phyloP scores from a whole-genome alignment of 2,888 invertebrate species.

The Biston betularia region DNA sequence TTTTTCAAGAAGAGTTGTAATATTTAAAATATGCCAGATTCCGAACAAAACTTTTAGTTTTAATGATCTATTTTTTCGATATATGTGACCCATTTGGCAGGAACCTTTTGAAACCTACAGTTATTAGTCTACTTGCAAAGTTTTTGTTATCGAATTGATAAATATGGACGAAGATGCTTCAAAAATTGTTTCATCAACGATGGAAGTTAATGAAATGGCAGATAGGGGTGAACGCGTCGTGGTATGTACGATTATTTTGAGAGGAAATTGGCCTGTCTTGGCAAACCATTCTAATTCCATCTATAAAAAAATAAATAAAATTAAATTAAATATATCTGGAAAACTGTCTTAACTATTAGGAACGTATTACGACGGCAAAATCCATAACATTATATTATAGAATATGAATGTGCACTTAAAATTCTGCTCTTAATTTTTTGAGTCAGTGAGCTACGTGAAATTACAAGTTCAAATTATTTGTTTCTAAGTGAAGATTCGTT shows the following conservation, averaged over 20 bases:
- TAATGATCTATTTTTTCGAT: neutral
- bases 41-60: neutral
- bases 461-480: too few relatives aligned
- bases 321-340: too few relatives aligned
- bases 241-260: constrained; percentile 8
- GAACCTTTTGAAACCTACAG: too few relatives aligned
- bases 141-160: neutral
- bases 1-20: too few relatives aligned
- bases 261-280: neutral
- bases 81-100: neutral
- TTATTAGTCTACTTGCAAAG: neutral
- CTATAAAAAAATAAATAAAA: too few relatives aligned
- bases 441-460: too few relatives aligned
- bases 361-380: too few relatives aligned
- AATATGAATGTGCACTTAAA: too few relatives aligned
- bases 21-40: neutral
- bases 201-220: constrained; percentile 47
- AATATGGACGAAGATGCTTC: constrained; percentile 1
- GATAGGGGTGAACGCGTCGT: constrained; percentile 58
- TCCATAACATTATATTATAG: too few relatives aligned
- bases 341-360: too few relatives aligned
- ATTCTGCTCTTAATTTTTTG: too few relatives aligned
- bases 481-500: too few relatives aligned
- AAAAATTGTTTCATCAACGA: constrained; percentile 4
- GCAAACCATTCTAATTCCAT: neutral